These are phyloP conservation scores for Aricia artaxerxes DNA, from an alignment of 2,888 invertebrate species.

Conservation along the genomic window DNA sequence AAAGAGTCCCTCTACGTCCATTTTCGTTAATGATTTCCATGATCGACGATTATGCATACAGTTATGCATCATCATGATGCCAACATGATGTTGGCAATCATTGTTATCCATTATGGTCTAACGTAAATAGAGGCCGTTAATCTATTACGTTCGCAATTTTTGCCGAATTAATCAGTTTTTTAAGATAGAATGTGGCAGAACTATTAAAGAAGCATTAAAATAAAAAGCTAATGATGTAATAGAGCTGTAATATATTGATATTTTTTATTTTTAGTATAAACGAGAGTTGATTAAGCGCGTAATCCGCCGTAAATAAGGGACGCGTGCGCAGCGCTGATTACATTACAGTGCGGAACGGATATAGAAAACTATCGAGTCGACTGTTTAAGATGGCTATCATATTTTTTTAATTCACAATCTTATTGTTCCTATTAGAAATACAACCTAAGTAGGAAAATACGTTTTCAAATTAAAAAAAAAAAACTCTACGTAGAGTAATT, in stretches of 20 bases:
- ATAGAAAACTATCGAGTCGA: conserved; percentile 52
- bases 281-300: conserved; percentile 66
- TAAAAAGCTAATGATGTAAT: conserved; percentile 41
- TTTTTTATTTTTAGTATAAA: conserved; percentile 50
- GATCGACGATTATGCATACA: too few species aligned
- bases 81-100: too few species aligned
- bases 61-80: too few species aligned
- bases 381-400: background rate
- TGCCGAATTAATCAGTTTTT: too few species aligned
- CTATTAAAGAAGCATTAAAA: background rate
- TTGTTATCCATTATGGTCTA: background rate
- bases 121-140: background rate
- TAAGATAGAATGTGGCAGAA: background rate
- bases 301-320: conserved; percentile 76
- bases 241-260: conserved; percentile 36
- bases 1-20: too few species aligned
- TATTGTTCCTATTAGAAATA: background rate
- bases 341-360: conserved; percentile 59
- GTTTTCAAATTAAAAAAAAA: background rate
- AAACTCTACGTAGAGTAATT: background rate
- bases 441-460: background rate
- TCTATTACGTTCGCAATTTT: too few species aligned
- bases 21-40: too few species aligned
- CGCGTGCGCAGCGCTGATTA: conserved; percentile 71
- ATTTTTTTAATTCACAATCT: background rate